A percentile compares a stretch with the other conserved stretches of the same genome.
These are phyloP conservation scores for Coendou prehensilis DNA, from an alignment of 2,797 vertebrate genomes.

Conservation along the genomic window DNA sequence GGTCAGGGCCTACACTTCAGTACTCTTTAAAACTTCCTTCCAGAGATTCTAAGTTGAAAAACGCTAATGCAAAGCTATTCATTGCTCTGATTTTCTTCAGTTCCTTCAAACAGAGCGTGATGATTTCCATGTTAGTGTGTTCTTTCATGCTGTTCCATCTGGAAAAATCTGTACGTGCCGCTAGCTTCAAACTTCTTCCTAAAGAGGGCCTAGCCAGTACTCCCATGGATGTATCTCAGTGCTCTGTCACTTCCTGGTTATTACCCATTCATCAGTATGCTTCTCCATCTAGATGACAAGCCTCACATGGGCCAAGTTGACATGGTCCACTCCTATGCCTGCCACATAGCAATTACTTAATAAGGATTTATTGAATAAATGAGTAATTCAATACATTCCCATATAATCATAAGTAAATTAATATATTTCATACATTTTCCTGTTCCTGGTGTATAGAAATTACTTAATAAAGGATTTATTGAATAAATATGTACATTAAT, in stretches of 20 bases:
- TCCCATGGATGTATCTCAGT: too few species aligned
- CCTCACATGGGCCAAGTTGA: neutral
- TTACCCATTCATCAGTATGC: neutral
- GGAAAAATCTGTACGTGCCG: neutral
- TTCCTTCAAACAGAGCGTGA: neutral
- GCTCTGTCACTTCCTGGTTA: neutral
- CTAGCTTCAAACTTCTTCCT: conserved; percentile 1
- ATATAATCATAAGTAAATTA: neutral
- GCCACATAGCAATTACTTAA: neutral
- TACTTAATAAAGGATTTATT: neutral
- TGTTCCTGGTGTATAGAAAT: neutral
- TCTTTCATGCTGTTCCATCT: neutral
- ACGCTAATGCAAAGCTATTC: neutral
- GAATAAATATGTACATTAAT: neutral
- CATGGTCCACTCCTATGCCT: neutral
- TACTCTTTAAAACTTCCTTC: neutral
- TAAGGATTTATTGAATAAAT: neutral
- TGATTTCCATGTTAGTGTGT: neutral
- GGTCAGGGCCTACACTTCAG: neutral
- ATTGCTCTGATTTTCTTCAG: neutral
- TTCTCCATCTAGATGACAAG: neutral
- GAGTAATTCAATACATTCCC: neutral
- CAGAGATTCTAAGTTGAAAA: neutral
- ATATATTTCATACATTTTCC: neutral
- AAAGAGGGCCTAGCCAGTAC: neutral